phyloP scores from a whole-genome alignment of 2,888 invertebrate genomes.

The Cynaeus angustus region DNA sequence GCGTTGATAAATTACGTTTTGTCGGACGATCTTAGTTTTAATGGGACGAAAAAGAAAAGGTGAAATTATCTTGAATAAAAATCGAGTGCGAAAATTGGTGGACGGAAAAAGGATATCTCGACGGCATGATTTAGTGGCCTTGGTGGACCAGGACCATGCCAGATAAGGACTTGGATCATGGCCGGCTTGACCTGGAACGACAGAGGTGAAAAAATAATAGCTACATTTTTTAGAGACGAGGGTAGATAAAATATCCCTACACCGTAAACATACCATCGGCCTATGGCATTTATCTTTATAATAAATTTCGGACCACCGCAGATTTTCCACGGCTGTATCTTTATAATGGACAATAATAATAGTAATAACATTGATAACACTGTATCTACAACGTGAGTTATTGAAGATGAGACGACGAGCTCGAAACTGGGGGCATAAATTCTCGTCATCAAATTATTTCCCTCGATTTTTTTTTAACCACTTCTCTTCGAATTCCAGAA shows the following conservation, averaged over 20 bases:
- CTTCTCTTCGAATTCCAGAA: too few relatives aligned
- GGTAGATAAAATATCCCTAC: conserved; percentile 64
- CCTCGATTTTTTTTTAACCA: too few relatives aligned
- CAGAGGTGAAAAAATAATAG: conserved; percentile 67
- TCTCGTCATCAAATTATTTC: too few relatives aligned
- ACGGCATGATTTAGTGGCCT: conserved; percentile 67
- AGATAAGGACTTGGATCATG: conserved; percentile 66
- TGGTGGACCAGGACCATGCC: conserved; percentile 62
- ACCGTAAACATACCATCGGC: conserved; percentile 64
- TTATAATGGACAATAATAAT: conserved; percentile 16
- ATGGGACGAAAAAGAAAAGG: conserved; percentile 27
- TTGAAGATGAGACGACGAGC: too few relatives aligned
- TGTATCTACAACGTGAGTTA: too few relatives aligned
- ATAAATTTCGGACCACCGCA: conserved; percentile 55
- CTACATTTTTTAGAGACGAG: conserved; percentile 61
- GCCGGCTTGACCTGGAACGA: conserved; percentile 64
- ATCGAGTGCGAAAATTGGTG: conserved; percentile 23
- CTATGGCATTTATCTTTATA: conserved; percentile 59
- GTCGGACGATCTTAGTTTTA: conserved; percentile 12
- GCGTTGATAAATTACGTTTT: conserved; percentile 17
- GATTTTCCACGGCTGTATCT: conserved; percentile 23
- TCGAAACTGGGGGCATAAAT: too few relatives aligned
- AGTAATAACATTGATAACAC: not conserved
- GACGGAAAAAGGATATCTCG: conserved; percentile 48
- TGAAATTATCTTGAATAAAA: conserved; percentile 17